Conservation (phyloP, 1,140 invertebrate species). For the Myzus persicae region DNA sequence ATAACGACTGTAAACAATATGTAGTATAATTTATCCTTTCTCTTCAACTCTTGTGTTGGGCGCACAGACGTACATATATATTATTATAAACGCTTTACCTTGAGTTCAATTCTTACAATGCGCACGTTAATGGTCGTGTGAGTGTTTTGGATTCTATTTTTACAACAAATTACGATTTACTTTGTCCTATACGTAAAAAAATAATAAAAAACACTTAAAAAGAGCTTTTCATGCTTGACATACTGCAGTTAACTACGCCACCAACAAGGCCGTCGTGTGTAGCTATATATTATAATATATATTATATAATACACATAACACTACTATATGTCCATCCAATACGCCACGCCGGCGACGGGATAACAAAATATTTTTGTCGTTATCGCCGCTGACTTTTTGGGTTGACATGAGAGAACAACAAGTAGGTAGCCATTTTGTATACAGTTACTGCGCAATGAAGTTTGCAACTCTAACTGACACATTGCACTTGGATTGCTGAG, state of each 20-base stretch:
- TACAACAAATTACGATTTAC: slow-evolving; percentile 45
- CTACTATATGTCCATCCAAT: neutral
- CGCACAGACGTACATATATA: neutral
- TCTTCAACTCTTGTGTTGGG: slow-evolving; percentile 19
- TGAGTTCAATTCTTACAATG: slow-evolving; percentile 47
- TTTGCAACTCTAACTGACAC: neutral
- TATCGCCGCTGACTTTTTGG: neutral
- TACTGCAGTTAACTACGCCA: neutral
- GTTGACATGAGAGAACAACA: neutral
- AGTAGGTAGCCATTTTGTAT: neutral
- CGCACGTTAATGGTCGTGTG: slow-evolving; percentile 23
- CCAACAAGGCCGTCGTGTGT: neutral
- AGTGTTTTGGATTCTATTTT: slow-evolving; percentile 38
- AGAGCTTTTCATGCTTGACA: slow-evolving; percentile 43
- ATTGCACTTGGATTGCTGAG: neutral
- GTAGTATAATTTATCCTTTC: slow-evolving; percentile 44
- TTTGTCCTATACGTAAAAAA: neutral
- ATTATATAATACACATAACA: neutral
- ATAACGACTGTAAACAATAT: slow-evolving; percentile 37
- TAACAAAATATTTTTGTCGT: neutral
- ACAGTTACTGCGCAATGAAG: neutral
- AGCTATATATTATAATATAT: neutral
- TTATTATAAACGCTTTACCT: slow-evolving; percentile 39
- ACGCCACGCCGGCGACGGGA: neutral
- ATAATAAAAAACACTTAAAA: slow-evolving; percentile 7